A percentile compares a stretch with the other conserved stretches of the same genome.
Conservation (phyloP, 2,797 vertebrate genomes). For the Falco naumanni region DNA sequence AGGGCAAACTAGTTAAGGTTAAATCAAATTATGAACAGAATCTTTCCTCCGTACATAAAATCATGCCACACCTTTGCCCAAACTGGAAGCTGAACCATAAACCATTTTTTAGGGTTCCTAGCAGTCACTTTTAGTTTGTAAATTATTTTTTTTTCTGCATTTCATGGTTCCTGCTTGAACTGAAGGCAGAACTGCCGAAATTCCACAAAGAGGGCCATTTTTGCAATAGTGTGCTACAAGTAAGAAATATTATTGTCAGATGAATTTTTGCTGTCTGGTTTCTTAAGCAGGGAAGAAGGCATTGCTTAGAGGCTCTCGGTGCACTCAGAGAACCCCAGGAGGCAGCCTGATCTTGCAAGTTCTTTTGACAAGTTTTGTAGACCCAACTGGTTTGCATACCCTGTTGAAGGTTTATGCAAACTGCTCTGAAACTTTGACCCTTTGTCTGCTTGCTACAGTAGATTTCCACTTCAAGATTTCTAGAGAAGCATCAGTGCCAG, state of each 20-base stretch:
- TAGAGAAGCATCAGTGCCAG: neutral
- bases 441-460: neutral
- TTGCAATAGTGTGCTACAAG: neutral
- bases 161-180: neutral
- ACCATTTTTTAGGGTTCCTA: neutral
- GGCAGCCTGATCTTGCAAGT: neutral
- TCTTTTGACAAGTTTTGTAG: neutral
- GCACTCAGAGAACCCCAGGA: neutral
- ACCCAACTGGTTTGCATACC: neutral
- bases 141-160: neutral
- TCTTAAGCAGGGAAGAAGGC: neutral
- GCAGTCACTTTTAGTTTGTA: neutral
- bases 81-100: neutral
- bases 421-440: neutral
- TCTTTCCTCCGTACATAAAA: neutral
- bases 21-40: neutral
- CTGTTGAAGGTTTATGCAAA: neutral
- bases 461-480: neutral
- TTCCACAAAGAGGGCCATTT: neutral
- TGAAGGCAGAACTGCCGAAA: neutral
- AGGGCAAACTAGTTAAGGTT: neutral
- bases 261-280: constrained; percentile 29
- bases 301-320: neutral
- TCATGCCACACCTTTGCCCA: accelerated
- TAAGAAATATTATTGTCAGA: neutral